Conservation (phyloP, 2,797 vertebrate species). For the Chrosomus eos region DNA sequence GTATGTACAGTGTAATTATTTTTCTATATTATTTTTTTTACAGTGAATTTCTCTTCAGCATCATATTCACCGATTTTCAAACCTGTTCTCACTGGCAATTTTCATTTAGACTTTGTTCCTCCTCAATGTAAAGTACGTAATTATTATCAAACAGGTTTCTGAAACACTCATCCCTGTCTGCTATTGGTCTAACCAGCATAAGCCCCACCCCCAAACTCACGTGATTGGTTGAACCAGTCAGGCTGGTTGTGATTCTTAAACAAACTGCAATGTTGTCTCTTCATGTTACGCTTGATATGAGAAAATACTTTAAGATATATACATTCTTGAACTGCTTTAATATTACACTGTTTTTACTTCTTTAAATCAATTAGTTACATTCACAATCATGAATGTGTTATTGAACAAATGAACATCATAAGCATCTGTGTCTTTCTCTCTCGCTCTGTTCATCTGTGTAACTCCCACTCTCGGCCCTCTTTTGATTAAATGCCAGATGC, state of each 20-base stretch:
- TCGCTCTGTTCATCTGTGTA: slow-evolving; percentile 31
- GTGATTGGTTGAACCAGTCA: background rate
- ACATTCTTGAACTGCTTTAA: background rate
- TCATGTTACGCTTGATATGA: background rate
- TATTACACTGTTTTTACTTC: slow-evolving; percentile 14
- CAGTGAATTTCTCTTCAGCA: too few species aligned
- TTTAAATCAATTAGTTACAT: slow-evolving; percentile 16
- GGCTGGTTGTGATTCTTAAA: background rate
- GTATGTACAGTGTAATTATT: too few species aligned
- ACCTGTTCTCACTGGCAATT: too few species aligned
- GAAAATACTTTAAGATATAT: background rate
- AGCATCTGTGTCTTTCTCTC: background rate
- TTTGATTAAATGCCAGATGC: slow-evolving; percentile 52
- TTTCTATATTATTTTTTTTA: too few species aligned
- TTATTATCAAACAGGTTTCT: slow-evolving; percentile 27
- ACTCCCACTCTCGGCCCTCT: slow-evolving; percentile 22
- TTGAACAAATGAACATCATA: background rate
- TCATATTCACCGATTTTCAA: too few species aligned
- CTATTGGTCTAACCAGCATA: background rate
- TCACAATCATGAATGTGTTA: background rate
- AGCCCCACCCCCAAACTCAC: background rate
- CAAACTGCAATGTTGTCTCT: background rate
- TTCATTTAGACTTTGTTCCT: too few species aligned
- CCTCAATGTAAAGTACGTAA: background rate
- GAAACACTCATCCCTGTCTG: background rate